phyloP scores from a whole-genome alignment of 2,888 invertebrate genomes.

The Drosophila imparisetae region DNA sequence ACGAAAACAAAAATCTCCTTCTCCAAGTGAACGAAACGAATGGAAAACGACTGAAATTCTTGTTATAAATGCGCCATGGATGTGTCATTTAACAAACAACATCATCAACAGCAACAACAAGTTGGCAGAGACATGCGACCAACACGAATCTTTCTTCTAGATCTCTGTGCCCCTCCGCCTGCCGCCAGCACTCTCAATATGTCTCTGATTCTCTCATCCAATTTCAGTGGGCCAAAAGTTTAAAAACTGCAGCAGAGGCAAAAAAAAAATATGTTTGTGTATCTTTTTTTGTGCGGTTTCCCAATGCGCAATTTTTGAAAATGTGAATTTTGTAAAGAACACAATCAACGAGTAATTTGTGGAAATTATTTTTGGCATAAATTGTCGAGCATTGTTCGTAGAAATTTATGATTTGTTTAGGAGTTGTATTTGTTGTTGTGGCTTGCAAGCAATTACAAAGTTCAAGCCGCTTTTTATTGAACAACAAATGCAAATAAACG shows the following conservation, averaged over 20 bases:
- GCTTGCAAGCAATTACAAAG: slow-evolving; percentile 13
- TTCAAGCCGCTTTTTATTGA: slow-evolving; percentile 7
- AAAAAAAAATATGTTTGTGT: slow-evolving; percentile 14
- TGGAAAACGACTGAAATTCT: slow-evolving; percentile 51
- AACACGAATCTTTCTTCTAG: slow-evolving; percentile 51
- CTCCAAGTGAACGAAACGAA: slow-evolving; percentile 32
- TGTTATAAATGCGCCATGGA: slow-evolving; percentile 63
- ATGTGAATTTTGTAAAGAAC: slow-evolving; percentile 10
- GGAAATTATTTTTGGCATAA: slow-evolving; percentile 20
- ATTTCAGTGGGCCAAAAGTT: slow-evolving; percentile 52
- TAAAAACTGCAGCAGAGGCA: slow-evolving; percentile 62
- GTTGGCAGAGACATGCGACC: slow-evolving; percentile 59
- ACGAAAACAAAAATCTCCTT: slow-evolving; percentile 22
- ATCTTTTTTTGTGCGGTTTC: neutral
- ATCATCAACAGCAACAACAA: slow-evolving; percentile 32
- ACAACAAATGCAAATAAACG: slow-evolving; percentile 8
- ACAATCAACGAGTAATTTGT: slow-evolving; percentile 23
- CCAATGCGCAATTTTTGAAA: slow-evolving; percentile 52
- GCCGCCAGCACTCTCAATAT: neutral
- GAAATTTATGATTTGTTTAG: slow-evolving; percentile 42
- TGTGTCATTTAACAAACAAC: slow-evolving; percentile 68
- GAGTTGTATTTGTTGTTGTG: slow-evolving; percentile 8
- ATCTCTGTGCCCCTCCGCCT: slow-evolving; percentile 15
- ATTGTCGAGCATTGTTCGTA: slow-evolving; percentile 15
- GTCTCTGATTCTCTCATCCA: slow-evolving; percentile 23